A percentile compares a stretch with the other conserved stretches of the same genome.
Evolutionary conservation across 2,797 vertebrate genomes (phyloP).

Genomic region (Myotis vivesi): DNA sequence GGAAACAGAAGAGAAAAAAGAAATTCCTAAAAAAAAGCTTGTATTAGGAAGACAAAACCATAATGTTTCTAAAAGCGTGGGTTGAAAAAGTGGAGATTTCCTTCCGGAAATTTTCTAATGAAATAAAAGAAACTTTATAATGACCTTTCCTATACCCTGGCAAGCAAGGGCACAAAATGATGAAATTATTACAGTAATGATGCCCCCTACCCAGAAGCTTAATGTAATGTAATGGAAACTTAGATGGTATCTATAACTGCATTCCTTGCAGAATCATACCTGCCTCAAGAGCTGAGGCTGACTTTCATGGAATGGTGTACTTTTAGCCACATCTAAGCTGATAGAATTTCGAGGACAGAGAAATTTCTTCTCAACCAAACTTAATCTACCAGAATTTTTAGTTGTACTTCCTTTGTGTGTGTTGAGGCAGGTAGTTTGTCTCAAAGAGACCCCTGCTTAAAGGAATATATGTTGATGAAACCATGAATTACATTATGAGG

Average conservation of each 20-base stretch:
- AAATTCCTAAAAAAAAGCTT: not conserved
- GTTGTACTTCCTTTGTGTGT: not conserved
- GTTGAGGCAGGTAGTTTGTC: not conserved
- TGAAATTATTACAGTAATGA: not conserved
- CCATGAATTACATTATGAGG: not conserved
- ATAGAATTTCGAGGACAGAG: not conserved
- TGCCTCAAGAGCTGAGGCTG: not conserved
- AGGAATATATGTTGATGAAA: not conserved
- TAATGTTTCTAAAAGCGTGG: conserved; percentile 6
- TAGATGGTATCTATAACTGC: not conserved
- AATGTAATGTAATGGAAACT: not conserved
- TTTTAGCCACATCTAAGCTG: not conserved
- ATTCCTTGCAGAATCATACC: not conserved
- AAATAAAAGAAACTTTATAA: conserved; percentile 22
- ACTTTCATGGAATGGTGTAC: not conserved
- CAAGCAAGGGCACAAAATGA: conserved; percentile 15
- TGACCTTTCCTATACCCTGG: conserved; percentile 48
- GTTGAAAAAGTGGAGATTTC: conserved; percentile 3
- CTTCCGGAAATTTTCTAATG: conserved; percentile 31
- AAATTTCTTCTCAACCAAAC: not conserved
- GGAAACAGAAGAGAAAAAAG: not conserved
- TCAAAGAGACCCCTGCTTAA: conserved; percentile 20
- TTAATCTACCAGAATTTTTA: not conserved
- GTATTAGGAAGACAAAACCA: conserved; percentile 24
- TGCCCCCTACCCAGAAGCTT: not conserved